phyloP scores from a whole-genome alignment of 2,888 invertebrate species.

The Galeruca laticollis region DNA sequence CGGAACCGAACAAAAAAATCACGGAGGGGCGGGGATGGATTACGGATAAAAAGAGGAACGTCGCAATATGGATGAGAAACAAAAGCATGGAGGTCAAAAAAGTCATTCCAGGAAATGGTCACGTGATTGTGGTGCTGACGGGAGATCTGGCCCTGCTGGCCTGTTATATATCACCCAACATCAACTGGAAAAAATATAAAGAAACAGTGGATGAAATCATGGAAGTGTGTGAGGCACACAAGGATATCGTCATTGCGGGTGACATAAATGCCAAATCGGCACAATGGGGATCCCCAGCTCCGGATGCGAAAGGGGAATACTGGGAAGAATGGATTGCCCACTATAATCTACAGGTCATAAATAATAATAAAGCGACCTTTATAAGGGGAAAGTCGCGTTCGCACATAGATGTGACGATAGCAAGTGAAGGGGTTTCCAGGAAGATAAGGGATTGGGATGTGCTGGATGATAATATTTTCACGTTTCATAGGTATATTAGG shows the following conservation, averaged over 20 bases:
- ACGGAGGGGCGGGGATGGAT: neutral
- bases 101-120: neutral
- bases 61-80: neutral
- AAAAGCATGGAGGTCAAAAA: neutral
- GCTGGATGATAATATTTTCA: slow-evolving; percentile 1
- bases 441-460: slow-evolving; percentile 9
- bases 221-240: neutral
- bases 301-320: slow-evolving; percentile 17
- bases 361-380: slow-evolving; percentile 18
- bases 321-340: slow-evolving; percentile 19
- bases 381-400: slow-evolving; percentile 1
- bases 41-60: neutral
- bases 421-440: neutral
- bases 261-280: slow-evolving; percentile 34
- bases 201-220: slow-evolving; percentile 12
- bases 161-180: neutral
- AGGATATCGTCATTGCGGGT: slow-evolving; percentile 18
- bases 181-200: slow-evolving; percentile 9
- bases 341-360: neutral
- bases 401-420: slow-evolving; percentile 22
- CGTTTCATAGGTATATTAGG: slow-evolving; percentile 10
- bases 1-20: neutral
- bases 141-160: neutral
- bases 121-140: neutral
- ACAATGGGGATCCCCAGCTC: slow-evolving; percentile 21